phyloP scores from a whole-genome alignment of 2,888 invertebrate genomes.

The Phengaris arion region DNA sequence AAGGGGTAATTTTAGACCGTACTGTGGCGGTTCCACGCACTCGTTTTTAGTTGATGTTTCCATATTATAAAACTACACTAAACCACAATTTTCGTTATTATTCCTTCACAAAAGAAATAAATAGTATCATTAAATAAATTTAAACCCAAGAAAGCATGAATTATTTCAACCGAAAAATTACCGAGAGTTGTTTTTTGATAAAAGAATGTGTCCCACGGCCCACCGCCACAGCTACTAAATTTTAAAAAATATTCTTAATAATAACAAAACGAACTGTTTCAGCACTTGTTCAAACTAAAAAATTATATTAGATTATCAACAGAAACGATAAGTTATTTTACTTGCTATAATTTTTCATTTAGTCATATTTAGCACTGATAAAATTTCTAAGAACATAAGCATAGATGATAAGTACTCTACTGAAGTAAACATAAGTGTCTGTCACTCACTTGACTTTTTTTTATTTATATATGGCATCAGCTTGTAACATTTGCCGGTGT shows the following conservation, averaged over 20 bases:
- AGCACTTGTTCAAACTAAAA: neutral
- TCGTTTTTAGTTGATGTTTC: constrained; percentile 32
- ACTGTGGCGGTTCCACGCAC: constrained; percentile 75
- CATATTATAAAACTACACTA: constrained; percentile 1
- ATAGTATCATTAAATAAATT: neutral
- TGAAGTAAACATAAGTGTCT: too few relatives aligned
- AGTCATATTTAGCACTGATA: too few relatives aligned
- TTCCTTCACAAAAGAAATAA: neutral
- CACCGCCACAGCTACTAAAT: neutral
- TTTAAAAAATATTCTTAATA: neutral
- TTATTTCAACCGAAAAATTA: neutral
- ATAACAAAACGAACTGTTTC: neutral
- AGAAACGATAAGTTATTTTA: neutral
- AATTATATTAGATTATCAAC: neutral
- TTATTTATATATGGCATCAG: too few relatives aligned
- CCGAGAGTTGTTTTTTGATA: neutral
- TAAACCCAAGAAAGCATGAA: neutral
- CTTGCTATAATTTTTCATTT: too few relatives aligned
- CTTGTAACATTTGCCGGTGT: too few relatives aligned
- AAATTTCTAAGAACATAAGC: too few relatives aligned
- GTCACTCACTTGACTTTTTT: too few relatives aligned
- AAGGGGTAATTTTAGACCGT: constrained; percentile 86
- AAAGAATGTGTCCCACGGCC: neutral
- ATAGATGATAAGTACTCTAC: too few relatives aligned
- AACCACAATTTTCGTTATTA: neutral